Evolutionary conservation across 1,140 invertebrate species (phyloP).

Genomic region (Diorhabda carinulata): DNA sequence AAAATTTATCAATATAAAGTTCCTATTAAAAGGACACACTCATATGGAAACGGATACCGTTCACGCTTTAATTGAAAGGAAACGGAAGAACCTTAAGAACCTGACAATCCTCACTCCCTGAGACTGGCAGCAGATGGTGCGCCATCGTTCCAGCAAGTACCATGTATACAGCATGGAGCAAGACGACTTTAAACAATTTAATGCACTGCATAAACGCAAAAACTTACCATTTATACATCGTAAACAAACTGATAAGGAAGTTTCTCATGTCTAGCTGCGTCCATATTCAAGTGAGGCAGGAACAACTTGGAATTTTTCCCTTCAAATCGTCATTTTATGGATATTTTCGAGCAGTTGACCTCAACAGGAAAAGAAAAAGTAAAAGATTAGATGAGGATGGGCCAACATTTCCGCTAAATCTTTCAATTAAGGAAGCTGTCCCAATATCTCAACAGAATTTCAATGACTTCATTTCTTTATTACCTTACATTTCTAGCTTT

Average conservation of each 20-base stretch:
- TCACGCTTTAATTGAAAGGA: constrained; percentile 4
- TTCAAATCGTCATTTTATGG: not conserved
- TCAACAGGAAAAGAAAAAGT: not conserved
- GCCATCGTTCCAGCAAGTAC: constrained; percentile 6
- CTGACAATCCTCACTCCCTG: constrained; percentile 6
- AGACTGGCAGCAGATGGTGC: constrained; percentile 3
- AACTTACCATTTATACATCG: not conserved
- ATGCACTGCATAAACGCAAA: not conserved
- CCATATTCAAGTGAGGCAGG: not conserved
- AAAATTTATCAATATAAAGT: constrained; percentile 1
- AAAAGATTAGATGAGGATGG: not conserved
- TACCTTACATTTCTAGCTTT: not conserved
- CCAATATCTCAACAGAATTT: not conserved
- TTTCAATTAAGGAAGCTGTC: not conserved
- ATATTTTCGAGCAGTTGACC: not conserved
- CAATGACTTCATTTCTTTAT: not conserved
- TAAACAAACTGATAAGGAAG: not conserved
- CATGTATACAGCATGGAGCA: not conserved
- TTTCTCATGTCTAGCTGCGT: too few species aligned
- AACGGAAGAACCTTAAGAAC: constrained; percentile 7
- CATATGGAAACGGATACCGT: constrained; percentile 8
- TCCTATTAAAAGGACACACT: not conserved
- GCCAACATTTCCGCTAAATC: not conserved
- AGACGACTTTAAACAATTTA: not conserved
- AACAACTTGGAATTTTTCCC: not conserved